Base-by-base conservation (phyloP, 2,888 invertebrate species). In the Hofmannophila pseudospretella region DNA sequence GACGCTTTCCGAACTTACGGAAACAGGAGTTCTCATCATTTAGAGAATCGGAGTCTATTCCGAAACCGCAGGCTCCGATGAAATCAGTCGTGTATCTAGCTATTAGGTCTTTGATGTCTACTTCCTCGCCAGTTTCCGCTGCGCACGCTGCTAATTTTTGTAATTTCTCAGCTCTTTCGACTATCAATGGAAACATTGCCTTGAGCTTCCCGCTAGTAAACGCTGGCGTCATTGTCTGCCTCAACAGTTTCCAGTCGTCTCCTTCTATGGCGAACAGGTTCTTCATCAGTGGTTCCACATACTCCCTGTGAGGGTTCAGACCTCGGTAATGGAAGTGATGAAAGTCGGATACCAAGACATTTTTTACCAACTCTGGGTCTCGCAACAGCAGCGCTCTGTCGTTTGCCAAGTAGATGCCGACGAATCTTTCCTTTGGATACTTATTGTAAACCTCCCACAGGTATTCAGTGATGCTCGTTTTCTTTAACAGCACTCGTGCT, bases 21-120 rank as follows among this genome's bases (percentile, higher is more conserved):
- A 84, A 85, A 28, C 71, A 62, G 0, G 81, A 80, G 37, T 78
- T 71, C 50, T 80, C 78, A n/a, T 76, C 67, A 22, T 51, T 61
- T n/a, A 84, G 47, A 1, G 79, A 49, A 38, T 82, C 78, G 62
- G 72, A 75, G 34, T 80, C 60, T 3, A 85, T 67, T 9, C 84
- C 84, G 46, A 84, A 84, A n/a, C 76, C 82, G 47, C 80, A 81
- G 1, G 67, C 75, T 2, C 84, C 84, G 5, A 84, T 82, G 40
- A 82, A 79, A 43, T 84, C 84, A 1, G 80, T 82, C 1, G 81
- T 81, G 26, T 79, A 84, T 31, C 84, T 63, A 2, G 81, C 81
- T 79, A 84, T 81, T 0, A 81, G 62, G 39, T 82, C 84, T 22
- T 73, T 63, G 2, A 70, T 67, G 38, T 82, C 80, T 5, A 31